A percentile compares a stretch with the other conserved stretches of the same genome.
Conservation (phyloP, 2,888 invertebrate genomes). For the Drosophila ochracea region DNA sequence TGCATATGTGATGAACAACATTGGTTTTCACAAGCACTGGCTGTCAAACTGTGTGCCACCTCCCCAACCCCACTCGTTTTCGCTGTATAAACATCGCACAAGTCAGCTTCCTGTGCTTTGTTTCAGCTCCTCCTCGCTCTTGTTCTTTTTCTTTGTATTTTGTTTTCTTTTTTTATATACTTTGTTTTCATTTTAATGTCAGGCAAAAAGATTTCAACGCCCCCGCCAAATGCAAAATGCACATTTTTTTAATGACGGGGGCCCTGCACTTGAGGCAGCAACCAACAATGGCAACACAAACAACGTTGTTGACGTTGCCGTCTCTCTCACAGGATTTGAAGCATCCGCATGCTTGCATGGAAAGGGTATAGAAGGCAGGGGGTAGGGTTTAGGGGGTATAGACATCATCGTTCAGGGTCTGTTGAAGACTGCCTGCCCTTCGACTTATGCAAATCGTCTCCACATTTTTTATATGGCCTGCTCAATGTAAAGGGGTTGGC, state of each 20-base stretch:
- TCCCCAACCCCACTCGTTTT: neutral
- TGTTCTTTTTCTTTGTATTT: conserved; percentile 40
- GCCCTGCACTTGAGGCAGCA: conserved; percentile 70
- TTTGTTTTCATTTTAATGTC: conserved; percentile 63
- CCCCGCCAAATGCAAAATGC: conserved; percentile 71
- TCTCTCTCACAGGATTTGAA: conserved; percentile 52
- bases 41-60: conserved; percentile 37
- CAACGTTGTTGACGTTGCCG: conserved; percentile 68
- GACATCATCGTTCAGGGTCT: conserved; percentile 45
- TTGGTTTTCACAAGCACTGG: conserved; percentile 38
- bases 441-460: conserved; percentile 73
- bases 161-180: conserved; percentile 53
- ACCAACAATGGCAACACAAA: conserved; percentile 38
- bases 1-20: conserved; percentile 59
- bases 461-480: conserved; percentile 44
- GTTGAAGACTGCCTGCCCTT: conserved; percentile 54
- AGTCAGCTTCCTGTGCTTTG: conserved; percentile 54
- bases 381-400: neutral
- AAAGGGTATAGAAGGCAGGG: neutral
- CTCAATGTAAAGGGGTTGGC: conserved; percentile 58
- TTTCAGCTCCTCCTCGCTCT: conserved; percentile 7
- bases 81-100: conserved; percentile 8
- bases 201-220: conserved; percentile 61
- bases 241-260: conserved; percentile 73
- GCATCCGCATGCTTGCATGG: conserved; percentile 14